A percentile compares a stretch with the other conserved stretches of the same genome.
Conservation (phyloP, 2,113 vertebrate genomes). For the Chaetura pelagica region DNA sequence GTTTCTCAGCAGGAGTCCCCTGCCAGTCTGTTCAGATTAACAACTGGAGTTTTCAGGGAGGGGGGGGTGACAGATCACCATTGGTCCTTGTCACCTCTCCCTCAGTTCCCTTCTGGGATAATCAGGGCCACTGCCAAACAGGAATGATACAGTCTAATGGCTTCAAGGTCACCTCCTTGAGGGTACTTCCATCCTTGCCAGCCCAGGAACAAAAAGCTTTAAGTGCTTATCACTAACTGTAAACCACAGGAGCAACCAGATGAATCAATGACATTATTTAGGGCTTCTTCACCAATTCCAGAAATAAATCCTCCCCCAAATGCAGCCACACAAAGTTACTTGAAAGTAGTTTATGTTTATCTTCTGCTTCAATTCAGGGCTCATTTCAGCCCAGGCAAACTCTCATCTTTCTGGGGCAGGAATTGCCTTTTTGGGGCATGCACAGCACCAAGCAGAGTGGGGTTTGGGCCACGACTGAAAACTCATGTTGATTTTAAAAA, state of each 20-base stretch:
- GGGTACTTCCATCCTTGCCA: neutral
- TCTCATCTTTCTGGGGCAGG: neutral
- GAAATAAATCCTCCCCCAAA: neutral
- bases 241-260: neutral
- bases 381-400: neutral
- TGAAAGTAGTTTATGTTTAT: neutral
- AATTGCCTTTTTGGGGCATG: neutral
- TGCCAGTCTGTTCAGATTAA: neutral
- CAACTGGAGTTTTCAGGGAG: neutral
- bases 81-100: neutral
- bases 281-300: neutral
- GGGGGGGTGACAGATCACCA: neutral
- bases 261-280: slow-evolving; percentile 18
- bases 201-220: neutral
- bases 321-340: neutral
- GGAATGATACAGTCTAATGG: neutral
- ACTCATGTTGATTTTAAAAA: neutral
- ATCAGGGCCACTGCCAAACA: neutral
- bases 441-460: neutral
- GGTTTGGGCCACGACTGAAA: neutral
- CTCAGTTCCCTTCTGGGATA: neutral
- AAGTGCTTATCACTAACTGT: slow-evolving; percentile 1
- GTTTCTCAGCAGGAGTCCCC: neutral
- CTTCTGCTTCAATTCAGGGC: neutral
- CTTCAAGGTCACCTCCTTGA: slow-evolving; percentile 31